Base-by-base conservation (phyloP, 2,888 invertebrate genomes). In the Lysandra bellargus region DNA sequence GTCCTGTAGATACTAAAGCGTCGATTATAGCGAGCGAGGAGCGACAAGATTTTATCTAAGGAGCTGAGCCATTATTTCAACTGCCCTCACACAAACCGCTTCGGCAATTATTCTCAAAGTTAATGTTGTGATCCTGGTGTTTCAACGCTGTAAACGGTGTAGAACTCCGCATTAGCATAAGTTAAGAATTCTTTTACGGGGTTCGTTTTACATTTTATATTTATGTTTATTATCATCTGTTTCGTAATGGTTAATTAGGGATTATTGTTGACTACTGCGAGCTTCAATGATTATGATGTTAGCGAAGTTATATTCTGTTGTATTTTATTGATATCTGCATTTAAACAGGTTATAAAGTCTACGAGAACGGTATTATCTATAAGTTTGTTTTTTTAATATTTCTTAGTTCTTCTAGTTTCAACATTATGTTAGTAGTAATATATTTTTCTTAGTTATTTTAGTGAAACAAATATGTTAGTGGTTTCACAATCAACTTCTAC, bases 31-130 rank as follows among this genome's bases (percentile, higher is more conserved):
- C 80, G 83, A 81, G 82, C 82, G 83, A 84, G 83, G 85, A 82
- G 84, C 83, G 85, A 88, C 86, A 84, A 81, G 88, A 89, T 90
- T 86, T 87, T 90, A 90, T 90, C 89, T 79, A 85, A 87, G 85
- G 85, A 87, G 87, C 85, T 84, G 83, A 86, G 84, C 87, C 88
- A 89, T 89, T 90, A 90, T 88, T 89, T 85, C 87, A 84, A 85
- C 81, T 84, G 84, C 84, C 84, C 83, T 85, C 84, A 82, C 84
- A 84, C 83, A 83, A 84, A 83, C 84, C 75, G 75, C 79, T 75
- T 75, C 74, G 61, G 79, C 76, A 76, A 76, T 75, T 74, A 75
- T 75, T 75, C 74, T 79, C 61, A 23, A 79, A 79, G 75, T 79
- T 75, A 79, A 75, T 79, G 60, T 74, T 79, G 60, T 74, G 75